phyloP scores from a whole-genome alignment of 2,113 vertebrate species.

The Pteruthius melanotis region DNA sequence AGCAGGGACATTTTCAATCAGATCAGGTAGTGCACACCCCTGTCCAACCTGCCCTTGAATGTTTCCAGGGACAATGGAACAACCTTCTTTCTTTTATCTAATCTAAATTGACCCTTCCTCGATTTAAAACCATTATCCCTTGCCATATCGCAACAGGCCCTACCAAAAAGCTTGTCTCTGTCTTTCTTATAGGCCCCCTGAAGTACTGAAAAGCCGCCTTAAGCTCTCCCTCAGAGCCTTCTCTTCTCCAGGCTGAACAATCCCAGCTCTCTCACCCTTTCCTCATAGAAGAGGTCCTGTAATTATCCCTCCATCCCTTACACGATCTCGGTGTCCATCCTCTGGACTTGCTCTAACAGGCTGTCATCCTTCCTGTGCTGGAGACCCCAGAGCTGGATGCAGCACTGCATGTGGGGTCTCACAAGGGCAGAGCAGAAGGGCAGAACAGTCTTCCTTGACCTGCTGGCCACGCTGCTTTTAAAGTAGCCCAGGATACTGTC shows the following conservation, averaged over 20 bases:
- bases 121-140: not conserved
- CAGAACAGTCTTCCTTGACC: not conserved
- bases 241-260: not conserved
- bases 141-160: not conserved
- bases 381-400: not conserved
- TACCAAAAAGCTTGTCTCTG: not conserved
- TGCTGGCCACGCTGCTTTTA: not conserved
- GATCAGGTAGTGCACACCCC: not conserved
- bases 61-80: not conserved
- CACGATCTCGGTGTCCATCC: too few species aligned
- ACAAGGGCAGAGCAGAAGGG: accelerated
- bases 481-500: not conserved
- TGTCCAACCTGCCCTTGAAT: not conserved
- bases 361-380: not conserved
- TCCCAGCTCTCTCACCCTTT: not conserved
- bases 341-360: not conserved
- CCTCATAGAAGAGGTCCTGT: not conserved
- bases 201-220: not conserved
- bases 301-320: not conserved
- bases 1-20: not conserved
- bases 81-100: not conserved
- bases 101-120: not conserved
- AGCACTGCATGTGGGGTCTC: not conserved
- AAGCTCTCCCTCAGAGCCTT: not conserved
- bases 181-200: not conserved